Conservation (phyloP, 2,797 vertebrate genomes). For the Danio kyathit region DNA sequence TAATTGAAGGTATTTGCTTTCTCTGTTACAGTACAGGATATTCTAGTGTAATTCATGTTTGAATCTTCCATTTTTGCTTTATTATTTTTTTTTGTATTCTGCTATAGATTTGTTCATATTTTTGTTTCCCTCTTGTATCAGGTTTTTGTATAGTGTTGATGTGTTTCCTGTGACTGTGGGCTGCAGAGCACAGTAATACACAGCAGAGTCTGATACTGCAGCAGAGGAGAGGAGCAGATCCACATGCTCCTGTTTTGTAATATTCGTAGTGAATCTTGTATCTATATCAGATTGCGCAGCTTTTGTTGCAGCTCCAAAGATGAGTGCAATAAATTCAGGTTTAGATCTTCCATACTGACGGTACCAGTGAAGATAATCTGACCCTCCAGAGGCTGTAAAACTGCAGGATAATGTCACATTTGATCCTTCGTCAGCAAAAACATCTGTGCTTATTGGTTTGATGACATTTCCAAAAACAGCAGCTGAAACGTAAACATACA, state of each 20-base stretch:
- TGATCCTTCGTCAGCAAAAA: not conserved
- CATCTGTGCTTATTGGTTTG: not conserved
- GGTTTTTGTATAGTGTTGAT: not conserved
- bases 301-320: not conserved
- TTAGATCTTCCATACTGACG: not conserved
- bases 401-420: conserved; percentile 6
- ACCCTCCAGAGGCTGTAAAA: not conserved
- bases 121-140: not conserved
- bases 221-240: not conserved
- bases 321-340: not conserved
- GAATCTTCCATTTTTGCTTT: no score
- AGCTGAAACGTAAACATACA: not conserved
- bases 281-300: not conserved
- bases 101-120: not conserved
- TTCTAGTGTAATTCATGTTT: not conserved
- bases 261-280: not conserved
- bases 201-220: conserved; percentile 16
- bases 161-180: conserved; percentile 36
- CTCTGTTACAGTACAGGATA: no score
- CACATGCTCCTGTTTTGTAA: not conserved
- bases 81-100: no score
- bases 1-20: not conserved
- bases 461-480: conserved; percentile 16
- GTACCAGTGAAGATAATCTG: not conserved
- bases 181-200: not conserved